phyloP scores from a whole-genome alignment of 2,888 invertebrate species.

The Leptinotarsa rubiginosa region DNA sequence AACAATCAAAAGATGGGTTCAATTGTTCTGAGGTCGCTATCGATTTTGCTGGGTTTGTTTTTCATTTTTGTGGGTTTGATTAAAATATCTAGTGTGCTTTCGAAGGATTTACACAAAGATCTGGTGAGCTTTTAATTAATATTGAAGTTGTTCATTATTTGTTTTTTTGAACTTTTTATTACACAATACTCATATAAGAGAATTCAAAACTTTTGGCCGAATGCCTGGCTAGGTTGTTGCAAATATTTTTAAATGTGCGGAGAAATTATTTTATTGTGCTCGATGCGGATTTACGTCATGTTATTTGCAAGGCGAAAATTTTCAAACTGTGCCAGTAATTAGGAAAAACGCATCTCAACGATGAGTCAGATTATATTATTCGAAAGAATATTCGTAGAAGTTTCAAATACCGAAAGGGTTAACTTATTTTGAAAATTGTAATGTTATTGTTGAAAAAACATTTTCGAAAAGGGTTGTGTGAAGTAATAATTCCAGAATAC shows the following conservation, averaged over 20 bases:
- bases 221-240: constrained; percentile 61
- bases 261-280: constrained; percentile 41
- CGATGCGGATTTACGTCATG: constrained; percentile 32
- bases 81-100: constrained; percentile 90
- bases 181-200: constrained; percentile 12
- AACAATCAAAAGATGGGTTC: constrained; percentile 69
- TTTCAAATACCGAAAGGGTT: too few relatives aligned
- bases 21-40: constrained; percentile 90
- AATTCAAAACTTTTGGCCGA: constrained; percentile 60
- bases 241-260: constrained; percentile 49
- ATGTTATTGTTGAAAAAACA: too few relatives aligned
- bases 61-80: constrained; percentile 95
- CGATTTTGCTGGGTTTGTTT: constrained; percentile 91
- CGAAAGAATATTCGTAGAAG: too few relatives aligned
- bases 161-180: constrained; percentile 9
- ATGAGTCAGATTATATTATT: too few relatives aligned
- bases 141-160: not conserved
- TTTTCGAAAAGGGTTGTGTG: too few relatives aligned
- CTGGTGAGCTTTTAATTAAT: constrained; percentile 77
- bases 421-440: too few relatives aligned
- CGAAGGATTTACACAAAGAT: constrained; percentile 96
- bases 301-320: constrained; percentile 11
- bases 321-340: constrained; percentile 14
- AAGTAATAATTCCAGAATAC: too few relatives aligned
- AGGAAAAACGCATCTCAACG: not conserved